A percentile compares a stretch with the other conserved stretches of the same genome.
phyloP scores from a whole-genome alignment of 2,888 invertebrate genomes.

The Ceraclea dissimilis region DNA sequence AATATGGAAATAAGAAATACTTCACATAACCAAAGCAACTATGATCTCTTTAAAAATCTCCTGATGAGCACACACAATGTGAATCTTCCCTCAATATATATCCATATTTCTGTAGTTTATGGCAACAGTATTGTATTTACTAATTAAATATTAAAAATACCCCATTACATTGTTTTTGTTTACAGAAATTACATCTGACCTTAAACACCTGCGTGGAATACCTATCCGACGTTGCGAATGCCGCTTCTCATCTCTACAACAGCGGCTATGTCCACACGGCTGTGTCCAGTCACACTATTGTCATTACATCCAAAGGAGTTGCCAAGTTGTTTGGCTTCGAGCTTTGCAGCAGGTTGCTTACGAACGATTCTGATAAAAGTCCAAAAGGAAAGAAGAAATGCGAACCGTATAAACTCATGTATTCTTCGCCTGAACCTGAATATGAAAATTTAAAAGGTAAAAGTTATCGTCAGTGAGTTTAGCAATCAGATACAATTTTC shows the following conservation, averaged over 20 bases:
- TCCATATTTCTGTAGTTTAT: too few relatives aligned
- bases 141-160: too few relatives aligned
- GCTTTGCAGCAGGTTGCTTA: conserved; percentile 31
- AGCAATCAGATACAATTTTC: too few relatives aligned
- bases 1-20: too few relatives aligned
- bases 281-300: conserved; percentile 38
- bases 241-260: conserved; percentile 43
- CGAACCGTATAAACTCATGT: conserved; percentile 16
- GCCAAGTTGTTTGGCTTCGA: conserved; percentile 44
- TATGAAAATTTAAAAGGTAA: conserved; percentile 44
- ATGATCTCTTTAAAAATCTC: too few relatives aligned
- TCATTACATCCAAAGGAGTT: conserved; percentile 39
- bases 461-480: neutral
- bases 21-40: too few relatives aligned
- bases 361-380: neutral
- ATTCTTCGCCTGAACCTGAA: conserved; percentile 36
- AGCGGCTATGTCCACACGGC: conserved; percentile 44
- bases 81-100: too few relatives aligned
- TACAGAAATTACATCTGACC: conserved; percentile 28
- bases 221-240: conserved; percentile 41
- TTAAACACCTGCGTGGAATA: conserved; percentile 41
- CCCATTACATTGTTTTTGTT: too few relatives aligned
- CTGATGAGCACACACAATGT: too few relatives aligned
- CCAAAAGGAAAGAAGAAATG: neutral
- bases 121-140: too few relatives aligned